Evolutionary conservation across 2,888 invertebrate genomes (phyloP).

Genomic region (Eristalinus sepulchralis): DNA sequence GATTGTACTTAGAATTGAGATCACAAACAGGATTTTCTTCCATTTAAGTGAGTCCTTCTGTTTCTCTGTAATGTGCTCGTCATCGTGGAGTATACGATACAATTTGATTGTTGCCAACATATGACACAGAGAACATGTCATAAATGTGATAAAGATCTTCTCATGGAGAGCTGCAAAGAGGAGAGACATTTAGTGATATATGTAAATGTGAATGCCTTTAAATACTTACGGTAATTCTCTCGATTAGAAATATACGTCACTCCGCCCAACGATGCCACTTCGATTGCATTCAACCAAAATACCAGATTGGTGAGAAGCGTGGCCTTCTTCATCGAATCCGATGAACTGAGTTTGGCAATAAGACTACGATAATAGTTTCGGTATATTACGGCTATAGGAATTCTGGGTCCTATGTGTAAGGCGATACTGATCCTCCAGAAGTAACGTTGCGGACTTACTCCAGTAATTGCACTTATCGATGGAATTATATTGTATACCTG

Average conservation of each 20-base stretch:
- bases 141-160: constrained; percentile 94
- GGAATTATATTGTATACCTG: constrained; percentile 97
- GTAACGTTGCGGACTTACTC: constrained; percentile 95
- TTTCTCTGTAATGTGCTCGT: constrained; percentile 77
- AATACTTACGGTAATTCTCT: constrained; percentile 95
- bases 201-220: background rate
- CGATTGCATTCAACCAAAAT: constrained; percentile 92
- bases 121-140: constrained; percentile 91
- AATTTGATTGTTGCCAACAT: constrained; percentile 89
- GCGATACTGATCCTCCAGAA: constrained; percentile 96
- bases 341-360: constrained; percentile 74
- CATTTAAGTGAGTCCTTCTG: constrained; percentile 83
- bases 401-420: constrained; percentile 94
- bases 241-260: constrained; percentile 96
- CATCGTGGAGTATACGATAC: constrained; percentile 78
- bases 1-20: constrained; percentile 89
- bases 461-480: constrained; percentile 97
- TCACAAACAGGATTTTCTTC: constrained; percentile 89
- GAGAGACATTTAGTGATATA: constrained; percentile 8
- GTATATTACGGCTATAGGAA: constrained; percentile 93
- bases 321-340: constrained; percentile 80
- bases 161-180: constrained; percentile 90
- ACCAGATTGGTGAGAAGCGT: constrained; percentile 86
- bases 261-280: constrained; percentile 92
- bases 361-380: constrained; percentile 89